phyloP scores from a whole-genome alignment of 2,888 invertebrate species.

The Sclerodermus sp. region DNA sequence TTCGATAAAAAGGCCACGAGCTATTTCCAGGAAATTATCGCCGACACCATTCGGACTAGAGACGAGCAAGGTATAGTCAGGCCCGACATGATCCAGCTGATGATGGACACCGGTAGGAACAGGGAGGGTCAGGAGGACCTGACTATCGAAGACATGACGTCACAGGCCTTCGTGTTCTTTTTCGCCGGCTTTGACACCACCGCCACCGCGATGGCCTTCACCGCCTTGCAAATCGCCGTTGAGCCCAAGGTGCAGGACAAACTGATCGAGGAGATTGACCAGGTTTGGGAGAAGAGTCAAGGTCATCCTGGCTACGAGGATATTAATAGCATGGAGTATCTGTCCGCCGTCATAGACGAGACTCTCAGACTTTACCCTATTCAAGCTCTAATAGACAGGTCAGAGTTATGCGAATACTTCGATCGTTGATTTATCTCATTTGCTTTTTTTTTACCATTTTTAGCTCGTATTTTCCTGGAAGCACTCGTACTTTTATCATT shows the following conservation, averaged over 20 bases:
- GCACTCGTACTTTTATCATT: too few species aligned
- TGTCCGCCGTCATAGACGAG: conserved; percentile 61
- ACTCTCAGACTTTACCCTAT: conserved; percentile 43
- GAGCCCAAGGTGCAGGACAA: conserved; percentile 37
- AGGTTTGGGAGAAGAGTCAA: conserved; percentile 27
- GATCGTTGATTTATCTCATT: too few species aligned
- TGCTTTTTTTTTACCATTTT: too few species aligned
- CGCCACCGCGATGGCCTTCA: conserved; percentile 38
- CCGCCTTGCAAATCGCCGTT: conserved; percentile 34
- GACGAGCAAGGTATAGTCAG: conserved; percentile 31
- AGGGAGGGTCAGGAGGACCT: conserved; percentile 22
- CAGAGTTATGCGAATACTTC: too few species aligned
- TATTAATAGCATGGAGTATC: conserved; percentile 59
- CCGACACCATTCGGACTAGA: conserved; percentile 18
- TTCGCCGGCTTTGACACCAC: conserved; percentile 48
- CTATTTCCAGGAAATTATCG: conserved; percentile 28
- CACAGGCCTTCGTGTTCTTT: conserved; percentile 57
- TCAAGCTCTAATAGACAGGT: conserved; percentile 30
- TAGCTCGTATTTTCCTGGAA: too few species aligned
- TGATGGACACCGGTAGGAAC: conserved; percentile 40
- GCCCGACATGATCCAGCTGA: conserved; percentile 44
- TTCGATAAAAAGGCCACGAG: conserved; percentile 9
- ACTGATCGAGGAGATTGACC: conserved; percentile 45
- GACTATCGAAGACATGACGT: conserved; percentile 52
- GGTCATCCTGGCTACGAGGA: conserved; percentile 56